Evolutionary conservation across 2,888 invertebrate species (phyloP), one percentile per base, ranked within the genome.

Genomic region (Melanostoma mellinum): DNA sequence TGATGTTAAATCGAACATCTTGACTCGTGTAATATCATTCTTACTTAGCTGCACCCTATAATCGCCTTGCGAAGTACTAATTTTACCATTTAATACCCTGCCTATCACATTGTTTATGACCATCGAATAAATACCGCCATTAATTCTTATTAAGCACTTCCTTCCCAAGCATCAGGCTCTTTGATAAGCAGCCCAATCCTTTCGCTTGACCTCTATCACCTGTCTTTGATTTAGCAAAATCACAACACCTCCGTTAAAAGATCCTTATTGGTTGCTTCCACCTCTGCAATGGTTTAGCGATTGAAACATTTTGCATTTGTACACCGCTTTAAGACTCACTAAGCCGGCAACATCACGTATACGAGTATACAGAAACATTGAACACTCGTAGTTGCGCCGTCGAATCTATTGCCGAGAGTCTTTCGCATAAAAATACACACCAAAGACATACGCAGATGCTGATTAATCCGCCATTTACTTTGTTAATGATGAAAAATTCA

Each of bases 401-500:
- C 5, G 53, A 9, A 42, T 42, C 58, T 50, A 44, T 55, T 63
- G 30, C 65, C 32, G 6, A 50, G 52, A 32, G 53, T 67, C 53
- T 71, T 46, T 65, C 48, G 53, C 44, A 53, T 35, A 42, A 44
- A 44, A n/a, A 40, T 44, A 50, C 53, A 20, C 33, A 10, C 30
- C 35, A 8, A 20, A 42, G 30, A 48, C 36, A n/a, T 9, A 35
- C 56, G 55, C 78, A 69, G 79, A 79, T 78, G 74, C 84, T 75
- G 78, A 84, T 84, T 84, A 84, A 84, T 74, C 79, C 73, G 75
- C 75, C 65, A 79, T 84, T 84, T 84, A 67, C 48, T 63, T 63
- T 63, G 84, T 79, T 84, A 79, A 84, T 84, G 84, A 84, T 84
- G 84, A 84, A 84, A 84, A 75, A 84, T 84, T 79, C 60, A 71